phyloP scores from a whole-genome alignment of 2,888 invertebrate genomes.

The Trachelus tabidus region DNA sequence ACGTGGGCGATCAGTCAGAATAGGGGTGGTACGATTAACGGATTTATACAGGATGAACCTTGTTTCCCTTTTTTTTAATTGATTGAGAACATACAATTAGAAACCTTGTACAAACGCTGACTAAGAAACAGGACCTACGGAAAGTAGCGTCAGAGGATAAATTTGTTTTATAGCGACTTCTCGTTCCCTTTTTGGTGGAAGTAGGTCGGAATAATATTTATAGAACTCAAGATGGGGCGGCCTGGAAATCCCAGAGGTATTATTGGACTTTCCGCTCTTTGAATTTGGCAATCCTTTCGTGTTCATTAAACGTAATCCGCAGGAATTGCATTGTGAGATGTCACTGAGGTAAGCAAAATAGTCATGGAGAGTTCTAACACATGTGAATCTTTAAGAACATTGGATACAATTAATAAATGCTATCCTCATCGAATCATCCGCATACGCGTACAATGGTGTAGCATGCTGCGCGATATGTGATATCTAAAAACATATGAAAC shows the following conservation, averaged over 20 bases:
- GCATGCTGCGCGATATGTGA: not conserved
- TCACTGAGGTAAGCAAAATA: not conserved
- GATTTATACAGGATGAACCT: not conserved
- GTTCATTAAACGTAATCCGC: not conserved
- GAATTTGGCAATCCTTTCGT: not conserved
- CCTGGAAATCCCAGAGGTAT: constrained; percentile 36
- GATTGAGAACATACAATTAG: not conserved
- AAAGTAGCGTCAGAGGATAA: constrained; percentile 36
- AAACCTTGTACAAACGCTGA: not conserved
- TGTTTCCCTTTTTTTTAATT: not conserved
- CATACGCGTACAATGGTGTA: not conserved
- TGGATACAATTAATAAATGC: not conserved
- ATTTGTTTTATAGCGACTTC: constrained; percentile 36
- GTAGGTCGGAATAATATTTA: constrained; percentile 59
- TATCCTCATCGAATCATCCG: not conserved
- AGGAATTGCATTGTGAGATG: not conserved
- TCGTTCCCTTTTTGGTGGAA: constrained; percentile 35
- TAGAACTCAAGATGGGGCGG: constrained; percentile 51
- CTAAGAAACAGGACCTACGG: not conserved
- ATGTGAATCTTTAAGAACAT: not conserved
- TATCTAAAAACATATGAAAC: not conserved
- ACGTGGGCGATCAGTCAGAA: not conserved
- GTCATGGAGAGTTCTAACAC: not conserved
- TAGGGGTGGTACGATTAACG: not conserved
- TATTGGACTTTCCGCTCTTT: constrained; percentile 42